Evolutionary conservation across 2,888 invertebrate species (phyloP), one percentile per base, ranked within the genome.

Genomic region (Chalcosyrphus nemorum): DNA sequence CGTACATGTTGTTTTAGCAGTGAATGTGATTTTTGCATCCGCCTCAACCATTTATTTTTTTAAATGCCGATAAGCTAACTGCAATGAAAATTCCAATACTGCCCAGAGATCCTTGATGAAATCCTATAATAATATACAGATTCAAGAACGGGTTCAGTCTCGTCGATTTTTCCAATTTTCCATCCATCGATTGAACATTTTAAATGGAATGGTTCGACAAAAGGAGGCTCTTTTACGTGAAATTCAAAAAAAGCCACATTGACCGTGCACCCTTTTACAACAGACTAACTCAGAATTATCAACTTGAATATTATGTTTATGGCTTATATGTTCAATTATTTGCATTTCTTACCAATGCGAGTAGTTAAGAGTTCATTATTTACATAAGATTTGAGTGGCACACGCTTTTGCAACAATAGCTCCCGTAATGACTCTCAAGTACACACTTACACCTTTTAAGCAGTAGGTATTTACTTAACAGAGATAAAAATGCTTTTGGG

Each of bases 1-100:
- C n/a, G n/a, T n/a, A 66, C 66, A 80, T 66, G 45, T 15, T 41
- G 27, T 54, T 27, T 59, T 68, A 66, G 66, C 54, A 38, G 38
- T 13, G 56, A 45, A 45, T 77, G 54, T 61, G 61, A 77, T 71
- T 71, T 71, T 47, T 47, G 38, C 15, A 17, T 43, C 54, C 24
- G 43, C 19, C 27, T 9, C 19, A 29, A 54, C 29, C 27, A 43
- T 43, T 38, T 19, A 45, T 59, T 59, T 59, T 59, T 59, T 45
- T 29, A 61, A 61, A 61, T 38, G 24, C 35, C 50, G 21, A 38
- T 13, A 65, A 35, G 32, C 24, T 50, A 15, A 47, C 63, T 35
- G 15, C 15, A 32, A 21, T 6, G 38, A 50, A 65, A 38, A 50
- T 11, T 24, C 13, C 7, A 63, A 11, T 21, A 7, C 11, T 47